phyloP scores from a whole-genome alignment of 2,113 vertebrate species.

The Equus przewalskii region DNA sequence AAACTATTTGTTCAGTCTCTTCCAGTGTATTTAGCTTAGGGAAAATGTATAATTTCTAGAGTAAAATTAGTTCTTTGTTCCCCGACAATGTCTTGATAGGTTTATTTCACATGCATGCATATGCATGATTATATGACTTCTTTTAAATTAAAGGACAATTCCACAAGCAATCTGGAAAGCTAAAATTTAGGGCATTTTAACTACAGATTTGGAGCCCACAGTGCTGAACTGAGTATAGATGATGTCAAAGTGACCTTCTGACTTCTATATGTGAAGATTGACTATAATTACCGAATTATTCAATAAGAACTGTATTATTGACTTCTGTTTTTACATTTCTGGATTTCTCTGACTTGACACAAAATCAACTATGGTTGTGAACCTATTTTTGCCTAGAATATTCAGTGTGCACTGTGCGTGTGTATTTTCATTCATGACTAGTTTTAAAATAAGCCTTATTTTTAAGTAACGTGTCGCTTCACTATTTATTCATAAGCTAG shows the following conservation, averaged over 20 bases:
- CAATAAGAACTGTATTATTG: not conserved
- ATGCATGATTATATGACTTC: not conserved
- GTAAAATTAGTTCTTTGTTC: constrained; percentile 41
- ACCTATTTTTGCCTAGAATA: constrained; percentile 27
- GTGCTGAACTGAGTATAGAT: not conserved
- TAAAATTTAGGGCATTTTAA: constrained; percentile 28
- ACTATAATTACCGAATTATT: constrained; percentile 26
- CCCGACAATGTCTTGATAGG: constrained; percentile 44
- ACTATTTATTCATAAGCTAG: constrained; percentile 64
- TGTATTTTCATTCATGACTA: constrained; percentile 13
- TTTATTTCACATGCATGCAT: constrained; percentile 52
- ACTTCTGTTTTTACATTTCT: constrained; percentile 34
- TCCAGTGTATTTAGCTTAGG: not conserved
- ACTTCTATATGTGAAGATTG: not conserved
- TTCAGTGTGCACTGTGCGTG: not conserved
- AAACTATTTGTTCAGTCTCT: constrained; percentile 41
- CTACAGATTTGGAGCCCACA: not conserved
- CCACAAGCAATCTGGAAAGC: constrained; percentile 10
- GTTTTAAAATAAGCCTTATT: constrained; percentile 40
- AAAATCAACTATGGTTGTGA: constrained; percentile 54
- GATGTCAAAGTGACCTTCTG: not conserved
- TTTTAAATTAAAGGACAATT: constrained; percentile 59
- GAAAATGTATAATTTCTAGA: constrained; percentile 44
- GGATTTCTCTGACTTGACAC: not conserved
- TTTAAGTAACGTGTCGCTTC: constrained; percentile 39